Evolutionary conservation across 2,797 vertebrate species (phyloP), one percentile per base, ranked within the genome.

Genomic region (Manis javanica): DNA sequence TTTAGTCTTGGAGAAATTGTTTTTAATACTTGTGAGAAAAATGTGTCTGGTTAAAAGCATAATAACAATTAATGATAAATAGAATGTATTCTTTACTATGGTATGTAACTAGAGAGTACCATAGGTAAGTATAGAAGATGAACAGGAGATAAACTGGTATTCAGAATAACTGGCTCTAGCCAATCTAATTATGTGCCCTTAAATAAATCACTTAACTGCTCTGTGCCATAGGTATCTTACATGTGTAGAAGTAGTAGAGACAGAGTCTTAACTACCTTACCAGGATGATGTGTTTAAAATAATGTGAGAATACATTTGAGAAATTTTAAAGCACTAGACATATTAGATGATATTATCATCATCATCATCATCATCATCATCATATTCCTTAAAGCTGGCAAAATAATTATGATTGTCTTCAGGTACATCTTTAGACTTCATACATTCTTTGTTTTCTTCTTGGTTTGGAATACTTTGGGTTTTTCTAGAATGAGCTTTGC

Each of bases 1-100:
- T 64, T 84, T 37, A 79, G 7, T 72, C n/a, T 92, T 64, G 4
- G 6, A 79, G 37, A 71, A 96, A 59, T 86, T 81, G 63, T 51
- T 26, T 46, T 86, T 95, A 87, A 84, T 42, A 69, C 19, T n/a
- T 87, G 3, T 31, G 90, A 94, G 37, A 87, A 84, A 81, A 74
- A 34, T 13, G 1, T 78, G 21, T 69, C 66, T 18, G 4, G 34
- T 90, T 87, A 55, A 97, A 83, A 71, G 74, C 15, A 64, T 59
- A 8, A 7, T 77, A 72, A 55, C 75, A 78, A 69, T 51, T 84
- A 84, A 75, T 51, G 49, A 75, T 26, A 89, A 86, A 78, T 63
- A 74, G 26, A 79, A 79, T 31, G 18, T 57, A 13, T 55, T 64
- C 34, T 37, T 84, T 79, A 91, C 71, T 84, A 57, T 5, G n/a